Base-by-base conservation (phyloP, 2,797 vertebrate species). In the Apodemus agrarius region DNA sequence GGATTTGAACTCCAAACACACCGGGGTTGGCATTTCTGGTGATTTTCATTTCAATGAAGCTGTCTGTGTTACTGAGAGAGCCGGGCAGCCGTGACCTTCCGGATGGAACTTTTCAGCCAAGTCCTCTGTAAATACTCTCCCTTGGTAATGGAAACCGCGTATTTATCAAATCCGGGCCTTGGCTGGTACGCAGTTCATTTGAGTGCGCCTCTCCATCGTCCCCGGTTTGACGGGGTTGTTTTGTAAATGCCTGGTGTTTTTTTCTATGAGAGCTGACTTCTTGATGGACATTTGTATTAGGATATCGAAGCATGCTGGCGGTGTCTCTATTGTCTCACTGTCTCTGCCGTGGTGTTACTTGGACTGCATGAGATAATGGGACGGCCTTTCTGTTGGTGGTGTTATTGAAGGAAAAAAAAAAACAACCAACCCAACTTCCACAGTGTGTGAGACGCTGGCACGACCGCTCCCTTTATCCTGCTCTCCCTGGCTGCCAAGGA, bases 221-320 rank as follows among this genome's bases (percentile, higher is more conserved):
- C 98, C 97, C 8, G 6, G 88, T 98, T 98, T 98, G 98, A 97
- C 97, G 98, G 98, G 97, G 93, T 90, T 98, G 97, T 98, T 98
- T 98, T 98, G 98, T 98, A 89, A 98, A 98, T 97, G 98, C 96
- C 98, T 98, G 97, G 31, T 34, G 31, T 34, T 67, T 63, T 72
- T 98, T 94, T 94, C 95, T 95, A 96, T 26, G 97, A 97, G 96
- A 89, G 97, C 97, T 93, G 82, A 97, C 97, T 98, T 97, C 97
- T 16, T 93, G 95, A 89, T 85, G 92, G 96, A 93, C 96, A 93
- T 98, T 98, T 98, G 98, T 98, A 97, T 92, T 84, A 97, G 94
- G 97, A 81, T 95, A 97, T 89, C 80, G 78, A 95, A 72, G 97
- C 98, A 95, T 96, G 98, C 98, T 49, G 89, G 94, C 13, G 95